Evolutionary conservation across 37 sponge, comb jelly and placozoan genomes (phyloP).

Genomic region (Cliona cf. orientalis): DNA sequence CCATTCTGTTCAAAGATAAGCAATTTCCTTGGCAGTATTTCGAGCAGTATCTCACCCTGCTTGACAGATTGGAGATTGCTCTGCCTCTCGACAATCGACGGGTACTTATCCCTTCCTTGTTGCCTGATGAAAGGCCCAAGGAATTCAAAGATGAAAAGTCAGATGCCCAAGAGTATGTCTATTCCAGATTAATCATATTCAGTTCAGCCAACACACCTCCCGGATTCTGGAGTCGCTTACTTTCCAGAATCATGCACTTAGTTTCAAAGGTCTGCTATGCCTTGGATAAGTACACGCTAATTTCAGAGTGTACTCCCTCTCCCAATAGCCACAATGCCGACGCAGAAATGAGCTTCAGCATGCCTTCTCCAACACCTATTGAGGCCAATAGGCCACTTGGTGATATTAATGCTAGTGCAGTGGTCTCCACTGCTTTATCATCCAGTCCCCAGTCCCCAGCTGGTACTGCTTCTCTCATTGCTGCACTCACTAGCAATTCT

Average conservation of each 20-base stretch:
- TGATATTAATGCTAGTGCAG: no score
- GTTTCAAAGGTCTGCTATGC: constrained; percentile 33
- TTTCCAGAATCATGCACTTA: constrained; percentile 81
- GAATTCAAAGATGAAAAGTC: not conserved
- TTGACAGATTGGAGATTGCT: constrained; percentile 89
- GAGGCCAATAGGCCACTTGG: no score
- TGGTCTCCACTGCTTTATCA: no score
- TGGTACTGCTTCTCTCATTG: no score
- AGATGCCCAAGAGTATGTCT: not conserved
- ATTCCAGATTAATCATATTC: constrained; percentile 64
- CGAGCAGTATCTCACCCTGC: constrained; percentile 78
- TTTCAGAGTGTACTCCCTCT: no score
- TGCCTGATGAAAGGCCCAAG: constrained; percentile 66
- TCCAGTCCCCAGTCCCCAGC: no score
- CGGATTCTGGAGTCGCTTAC: constrained; percentile 91
- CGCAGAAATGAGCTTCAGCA: no score
- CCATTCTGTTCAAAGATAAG: constrained; percentile 68
- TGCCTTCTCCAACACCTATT: no score
- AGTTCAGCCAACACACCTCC: constrained; percentile 60
- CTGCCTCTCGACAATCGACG: constrained; percentile 80
- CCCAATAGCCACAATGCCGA: no score
- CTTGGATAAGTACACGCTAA: constrained; percentile 36
- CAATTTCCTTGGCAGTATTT: constrained; percentile 79
- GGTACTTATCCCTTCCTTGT: constrained; percentile 86
- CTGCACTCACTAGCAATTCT: no score